Base-by-base conservation (phyloP, 2,888 invertebrate species). In the Leucoma salicis region DNA sequence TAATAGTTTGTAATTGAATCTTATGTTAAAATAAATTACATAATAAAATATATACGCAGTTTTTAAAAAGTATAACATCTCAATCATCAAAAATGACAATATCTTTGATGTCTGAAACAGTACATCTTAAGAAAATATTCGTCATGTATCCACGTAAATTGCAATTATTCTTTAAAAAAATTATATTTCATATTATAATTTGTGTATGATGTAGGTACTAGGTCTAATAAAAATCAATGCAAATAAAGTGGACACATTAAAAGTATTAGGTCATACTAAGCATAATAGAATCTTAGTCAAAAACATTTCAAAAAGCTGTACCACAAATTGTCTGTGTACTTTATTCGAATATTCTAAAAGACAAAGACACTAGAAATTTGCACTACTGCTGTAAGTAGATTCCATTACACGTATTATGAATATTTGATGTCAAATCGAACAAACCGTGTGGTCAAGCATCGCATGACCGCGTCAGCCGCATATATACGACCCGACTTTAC, bases 381-480 rank as follows among this genome's bases (percentile, higher is more conserved):
- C 14, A 46, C 33, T 51, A 47, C 34, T 34, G 38, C 31, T 39
- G 12, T 36, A 18, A 42, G 58, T 53, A 60, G 65, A 66, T 52
- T 70, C 63, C 46, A 49, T 51, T 57, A 52, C 60, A 46, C 46
- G 57, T 45, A 54, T 64, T 55, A 64, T 59, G 61, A 53, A 53
- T 41, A 57, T 51, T 42, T 53, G 53, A 75, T 70, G 56, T 66
- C 65, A 75, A 79, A 78, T 70, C 67, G 69, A 78, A 85, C 85
- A 84, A 84, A 85, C 84, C 84, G 73, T 76, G 70, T 74, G 82
- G 78, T 82, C 83, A 84, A 78, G 78, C 78, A 72, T 78, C 76
- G 78, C 72, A 76, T 76, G 79, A 81, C 81, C 82, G 71, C 77
- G 59, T 64, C 61, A 61, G 62, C 61, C 75, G 69, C 74, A 65